Conservation (phyloP, 2,888 invertebrate species). For the Eupithecia centaureata region DNA sequence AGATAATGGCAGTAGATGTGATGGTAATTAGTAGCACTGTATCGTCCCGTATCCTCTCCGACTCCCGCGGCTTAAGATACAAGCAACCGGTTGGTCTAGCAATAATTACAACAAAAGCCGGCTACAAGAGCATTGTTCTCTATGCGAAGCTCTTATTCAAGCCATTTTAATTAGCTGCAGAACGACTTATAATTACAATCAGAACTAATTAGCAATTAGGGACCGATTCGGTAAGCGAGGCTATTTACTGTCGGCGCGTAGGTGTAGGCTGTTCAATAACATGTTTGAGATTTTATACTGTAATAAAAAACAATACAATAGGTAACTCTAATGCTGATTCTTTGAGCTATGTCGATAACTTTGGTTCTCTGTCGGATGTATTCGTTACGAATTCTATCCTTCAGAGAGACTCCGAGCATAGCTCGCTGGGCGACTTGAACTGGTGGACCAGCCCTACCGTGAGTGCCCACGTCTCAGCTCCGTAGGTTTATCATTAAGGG, state of each 20-base stretch:
- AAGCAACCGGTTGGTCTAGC: neutral
- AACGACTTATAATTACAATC: neutral
- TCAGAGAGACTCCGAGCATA: no score
- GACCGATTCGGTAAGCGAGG: neutral
- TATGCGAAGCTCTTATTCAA: neutral
- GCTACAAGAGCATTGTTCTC: neutral
- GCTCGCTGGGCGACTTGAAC: no score
- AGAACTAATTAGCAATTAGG: slow-evolving; percentile 7
- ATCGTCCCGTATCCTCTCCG: neutral
- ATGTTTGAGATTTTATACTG: neutral
- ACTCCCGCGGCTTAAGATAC: neutral
- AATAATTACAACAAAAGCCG: neutral
- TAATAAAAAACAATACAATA: no score
- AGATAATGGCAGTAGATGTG: no score
- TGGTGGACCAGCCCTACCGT: no score
- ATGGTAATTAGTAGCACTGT: no score
- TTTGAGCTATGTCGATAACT: no score
- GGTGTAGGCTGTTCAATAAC: neutral
- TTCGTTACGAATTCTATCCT: no score
- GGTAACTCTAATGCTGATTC: neutral
- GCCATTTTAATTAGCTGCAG: slow-evolving; percentile 2
- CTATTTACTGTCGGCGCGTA: neutral
- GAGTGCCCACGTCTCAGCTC: no score
- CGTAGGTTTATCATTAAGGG: no score
- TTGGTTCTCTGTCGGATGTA: no score